Evolutionary conservation across 2,888 invertebrate genomes (phyloP), one percentile per base, ranked within the genome.

Genomic region (Ophioninae sp.): DNA sequence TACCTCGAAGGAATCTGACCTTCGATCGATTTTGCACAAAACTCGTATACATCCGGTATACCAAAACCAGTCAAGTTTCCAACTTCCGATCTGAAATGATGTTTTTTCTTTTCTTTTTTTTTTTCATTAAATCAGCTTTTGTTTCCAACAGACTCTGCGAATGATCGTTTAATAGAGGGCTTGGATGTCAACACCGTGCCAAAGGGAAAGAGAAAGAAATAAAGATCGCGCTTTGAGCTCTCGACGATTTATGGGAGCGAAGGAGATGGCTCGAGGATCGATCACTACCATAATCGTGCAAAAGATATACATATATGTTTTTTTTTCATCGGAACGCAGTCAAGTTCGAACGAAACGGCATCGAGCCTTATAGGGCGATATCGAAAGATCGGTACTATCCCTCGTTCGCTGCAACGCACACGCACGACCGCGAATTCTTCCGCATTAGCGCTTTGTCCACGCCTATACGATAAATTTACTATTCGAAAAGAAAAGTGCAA

Each of bases 1-100:
- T 64, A 39, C 72, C 72, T 41, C 61, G 39, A 67, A 6, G 59
- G 23, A 75, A 74, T 21, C 44, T 50, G 77, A 74, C 85, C 85
- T 84, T 85, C 74, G 37, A 67, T 67, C 56, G 67, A 73, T 79
- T 74, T 79, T 41, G 62, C 68, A 59, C 77, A 72, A 76, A 85
- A 81, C 67, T 76, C 79, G 72, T 80, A 69, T 5, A 68, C 84
- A 84, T 85, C 85, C 85, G 85, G 78, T 75, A 81, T 59, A 72
- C 79, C 79, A 70, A 85, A 84, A 79, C 72, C 80, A 76, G 84
- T 61, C 65, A 69, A 44, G 70, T 72, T 81, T 73, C 81, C 84
- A 84, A 84, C 75, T 84, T 79, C 76, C 50, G 50, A 13, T 17
- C 50, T 5, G 67, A 65, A 57, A 57, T 59, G 50, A 69, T 37